A percentile compares a stretch with the other conserved stretches of the same genome.
These are phyloP conservation scores for Sebastiscus tertius DNA, from an alignment of 2,797 vertebrate genomes.

Conservation along the genomic window DNA sequence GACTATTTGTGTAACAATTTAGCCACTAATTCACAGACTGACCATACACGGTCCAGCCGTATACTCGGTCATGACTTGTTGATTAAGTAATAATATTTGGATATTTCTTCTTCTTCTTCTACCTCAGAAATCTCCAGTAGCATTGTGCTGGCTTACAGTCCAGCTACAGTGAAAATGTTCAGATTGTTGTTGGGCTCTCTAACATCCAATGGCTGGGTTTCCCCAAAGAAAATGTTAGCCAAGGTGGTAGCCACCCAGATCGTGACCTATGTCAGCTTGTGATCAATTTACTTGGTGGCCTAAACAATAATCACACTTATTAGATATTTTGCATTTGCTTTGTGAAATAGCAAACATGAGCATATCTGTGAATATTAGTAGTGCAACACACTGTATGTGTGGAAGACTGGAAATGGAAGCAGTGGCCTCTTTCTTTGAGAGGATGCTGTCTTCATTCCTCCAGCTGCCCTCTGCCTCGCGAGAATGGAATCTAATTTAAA, in stretches of 20 bases:
- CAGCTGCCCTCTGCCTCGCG: constrained; percentile 45
- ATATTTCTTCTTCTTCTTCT: no score
- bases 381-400: background rate
- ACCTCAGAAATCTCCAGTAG: background rate
- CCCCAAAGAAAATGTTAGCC: background rate
- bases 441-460: constrained; percentile 54
- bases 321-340: background rate
- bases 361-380: constrained; percentile 24
- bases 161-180: background rate
- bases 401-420: constrained; percentile 23
- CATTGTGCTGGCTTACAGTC: background rate
- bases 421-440: constrained; percentile 39
- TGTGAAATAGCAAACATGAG: constrained; percentile 5
- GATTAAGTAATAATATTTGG: no score
- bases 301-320: background rate
- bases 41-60: no score
- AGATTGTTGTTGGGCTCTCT: background rate
- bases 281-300: background rate
- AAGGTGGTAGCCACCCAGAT: background rate
- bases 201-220: background rate
- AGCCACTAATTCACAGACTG: no score
- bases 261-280: background rate
- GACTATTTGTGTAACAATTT: no score
- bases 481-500: constrained; percentile 76
- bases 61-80: no score